A percentile compares a stretch with the other conserved stretches of the same genome.
phyloP scores from a whole-genome alignment of 2,888 invertebrate genomes.

The Adineta ricciae region DNA sequence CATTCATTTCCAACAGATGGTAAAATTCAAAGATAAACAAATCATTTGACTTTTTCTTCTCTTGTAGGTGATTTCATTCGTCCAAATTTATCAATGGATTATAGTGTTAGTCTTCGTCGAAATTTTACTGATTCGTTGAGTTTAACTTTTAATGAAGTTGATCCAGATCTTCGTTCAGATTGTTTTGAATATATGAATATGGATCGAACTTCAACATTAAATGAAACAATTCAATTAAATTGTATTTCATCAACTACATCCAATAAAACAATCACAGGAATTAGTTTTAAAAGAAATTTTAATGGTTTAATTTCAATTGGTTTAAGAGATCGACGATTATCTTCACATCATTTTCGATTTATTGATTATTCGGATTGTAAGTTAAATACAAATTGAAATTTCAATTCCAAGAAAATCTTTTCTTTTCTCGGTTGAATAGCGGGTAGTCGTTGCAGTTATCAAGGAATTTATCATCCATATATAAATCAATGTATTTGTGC shows the following conservation, averaged over 20 bases:
- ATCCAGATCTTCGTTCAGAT: neutral
- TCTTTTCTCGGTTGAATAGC: too few relatives aligned
- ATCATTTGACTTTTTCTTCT: neutral
- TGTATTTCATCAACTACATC: neutral
- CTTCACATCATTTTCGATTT: neutral
- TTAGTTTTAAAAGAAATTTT: neutral
- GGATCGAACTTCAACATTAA: neutral
- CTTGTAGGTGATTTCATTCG: neutral
- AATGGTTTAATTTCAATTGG: neutral
- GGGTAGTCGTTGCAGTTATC: constrained; percentile 35
- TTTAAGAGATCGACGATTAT: neutral
- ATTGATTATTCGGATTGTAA: neutral
- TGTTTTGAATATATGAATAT: neutral
- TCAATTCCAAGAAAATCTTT: too few relatives aligned
- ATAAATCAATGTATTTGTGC: constrained; percentile 36
- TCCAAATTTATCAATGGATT: neutral
- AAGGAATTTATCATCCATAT: constrained; percentile 36
- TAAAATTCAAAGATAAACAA: neutral
- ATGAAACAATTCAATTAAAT: neutral
- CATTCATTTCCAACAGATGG: neutral
- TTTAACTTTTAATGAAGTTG: neutral
- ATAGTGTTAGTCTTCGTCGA: neutral
- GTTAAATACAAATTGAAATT: neutral
- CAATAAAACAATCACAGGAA: neutral
- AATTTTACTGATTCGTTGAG: neutral